These are phyloP conservation scores for Heteronetta atricapilla DNA, from an alignment of 2,113 vertebrate genomes.

Conservation along the genomic window DNA sequence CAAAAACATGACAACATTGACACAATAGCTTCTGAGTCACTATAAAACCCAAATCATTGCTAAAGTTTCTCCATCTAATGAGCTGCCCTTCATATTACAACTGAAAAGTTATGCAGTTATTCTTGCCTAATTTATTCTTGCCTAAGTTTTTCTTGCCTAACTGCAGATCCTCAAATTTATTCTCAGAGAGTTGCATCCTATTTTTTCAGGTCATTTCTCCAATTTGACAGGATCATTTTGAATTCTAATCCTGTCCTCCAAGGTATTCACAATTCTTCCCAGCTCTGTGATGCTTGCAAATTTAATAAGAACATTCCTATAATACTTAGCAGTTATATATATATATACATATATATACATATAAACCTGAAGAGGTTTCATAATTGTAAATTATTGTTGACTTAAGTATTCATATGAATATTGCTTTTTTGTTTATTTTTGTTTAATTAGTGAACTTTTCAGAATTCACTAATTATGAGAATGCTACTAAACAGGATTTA, in stretches of 20 bases:
- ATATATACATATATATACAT: too few species aligned
- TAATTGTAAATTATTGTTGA: not conserved
- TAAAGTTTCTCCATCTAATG: not conserved
- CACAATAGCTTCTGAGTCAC: not conserved
- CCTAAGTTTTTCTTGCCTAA: not conserved
- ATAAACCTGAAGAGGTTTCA: not conserved
- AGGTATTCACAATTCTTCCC: not conserved
- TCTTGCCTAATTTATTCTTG: not conserved
- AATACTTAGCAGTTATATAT: not conserved
- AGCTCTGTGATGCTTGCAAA: not conserved
- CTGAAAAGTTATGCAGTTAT: not conserved
- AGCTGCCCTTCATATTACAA: not conserved
- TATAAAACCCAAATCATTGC: not conserved
- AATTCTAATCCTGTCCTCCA: not conserved
- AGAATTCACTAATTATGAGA: not conserved
- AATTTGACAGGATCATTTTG: not conserved
- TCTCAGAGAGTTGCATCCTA: not conserved
- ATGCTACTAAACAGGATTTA: not conserved
- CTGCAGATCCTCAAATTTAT: not conserved
- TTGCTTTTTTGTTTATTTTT: not conserved
- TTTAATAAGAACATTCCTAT: not conserved
- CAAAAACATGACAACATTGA: not conserved
- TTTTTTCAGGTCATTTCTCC: not conserved
- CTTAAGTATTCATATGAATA: not conserved
- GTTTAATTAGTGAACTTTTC: not conserved